These are phyloP conservation scores for Bryconaethiops microstoma DNA, from an alignment of 2,797 vertebrate species.

Conservation along the genomic window DNA sequence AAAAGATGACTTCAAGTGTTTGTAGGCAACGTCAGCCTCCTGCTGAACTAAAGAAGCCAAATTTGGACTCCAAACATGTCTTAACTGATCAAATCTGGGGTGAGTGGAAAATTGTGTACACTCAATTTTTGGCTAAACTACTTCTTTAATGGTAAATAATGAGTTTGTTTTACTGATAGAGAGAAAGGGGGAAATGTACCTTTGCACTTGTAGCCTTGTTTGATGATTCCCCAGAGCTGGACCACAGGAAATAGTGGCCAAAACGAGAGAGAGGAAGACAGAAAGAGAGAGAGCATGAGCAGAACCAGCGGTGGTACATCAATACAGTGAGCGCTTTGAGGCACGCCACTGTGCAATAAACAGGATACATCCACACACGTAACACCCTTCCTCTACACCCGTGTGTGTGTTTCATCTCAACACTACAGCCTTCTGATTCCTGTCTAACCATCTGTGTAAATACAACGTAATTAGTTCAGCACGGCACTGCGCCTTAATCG, in stretches of 20 bases:
- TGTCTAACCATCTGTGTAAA: constrained; percentile 53
- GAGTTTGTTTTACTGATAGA: neutral
- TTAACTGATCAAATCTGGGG: too few relatives aligned
- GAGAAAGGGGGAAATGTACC: constrained; percentile 72
- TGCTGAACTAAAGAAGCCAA: too few relatives aligned
- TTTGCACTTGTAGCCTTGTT: constrained; percentile 99
- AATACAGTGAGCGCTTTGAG: constrained; percentile 50
- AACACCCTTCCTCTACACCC: constrained; percentile 80
- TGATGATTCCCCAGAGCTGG: constrained; percentile 99
- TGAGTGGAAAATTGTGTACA: too few relatives aligned
- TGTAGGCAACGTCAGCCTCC: too few relatives aligned
- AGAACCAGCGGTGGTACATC: constrained; percentile 64
- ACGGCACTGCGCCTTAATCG: neutral
- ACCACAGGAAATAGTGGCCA: constrained; percentile 61
- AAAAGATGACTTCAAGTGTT: too few relatives aligned
- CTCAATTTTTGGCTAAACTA: too few relatives aligned
- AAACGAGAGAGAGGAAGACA: constrained; percentile 62
- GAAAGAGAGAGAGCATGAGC: constrained; percentile 67
- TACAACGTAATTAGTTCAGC: constrained; percentile 37
- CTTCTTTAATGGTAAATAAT: neutral
- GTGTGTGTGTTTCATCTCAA: constrained; percentile 41
- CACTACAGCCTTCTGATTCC: constrained; percentile 33
- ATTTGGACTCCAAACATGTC: too few relatives aligned
- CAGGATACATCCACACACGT: constrained; percentile 79
- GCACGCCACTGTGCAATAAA: constrained; percentile 71